Evolutionary conservation across 2,113 vertebrate species (phyloP).

Genomic region (Beaufortia kweichowensis): DNA sequence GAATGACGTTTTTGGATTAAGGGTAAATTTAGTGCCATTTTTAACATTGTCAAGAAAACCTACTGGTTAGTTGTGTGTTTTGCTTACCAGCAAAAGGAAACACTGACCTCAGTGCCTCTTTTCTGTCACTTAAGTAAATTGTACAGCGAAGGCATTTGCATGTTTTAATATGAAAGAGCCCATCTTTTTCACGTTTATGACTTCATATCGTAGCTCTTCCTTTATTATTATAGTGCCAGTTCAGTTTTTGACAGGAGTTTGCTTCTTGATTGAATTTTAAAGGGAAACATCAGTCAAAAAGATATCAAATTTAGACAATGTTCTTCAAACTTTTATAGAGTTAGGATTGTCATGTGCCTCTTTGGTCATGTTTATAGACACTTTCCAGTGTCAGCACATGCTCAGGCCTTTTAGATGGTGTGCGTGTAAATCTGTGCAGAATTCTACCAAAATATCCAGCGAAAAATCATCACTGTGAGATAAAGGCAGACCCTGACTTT

Average conservation of each 20-base stretch:
- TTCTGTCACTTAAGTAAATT: conserved; percentile 53
- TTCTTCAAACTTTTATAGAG: conserved; percentile 55
- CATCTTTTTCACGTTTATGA: conserved; percentile 19
- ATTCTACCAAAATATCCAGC: conserved; percentile 1
- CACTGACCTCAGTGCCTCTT: conserved; percentile 85
- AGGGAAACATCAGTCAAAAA: conserved; percentile 65
- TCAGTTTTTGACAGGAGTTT: conserved; percentile 42
- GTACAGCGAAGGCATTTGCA: conserved; percentile 55
- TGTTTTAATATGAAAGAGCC: conserved; percentile 54
- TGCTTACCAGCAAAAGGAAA: conserved; percentile 49
- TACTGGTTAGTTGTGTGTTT: conserved; percentile 28
- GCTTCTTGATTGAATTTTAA: conserved; percentile 62
- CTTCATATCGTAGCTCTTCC: background rate
- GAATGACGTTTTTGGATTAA: conserved; percentile 63
- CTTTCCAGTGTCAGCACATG: background rate
- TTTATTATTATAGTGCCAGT: conserved; percentile 53
- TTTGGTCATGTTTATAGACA: background rate
- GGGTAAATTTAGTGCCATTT: conserved; percentile 33
- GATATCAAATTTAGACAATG: conserved; percentile 47
- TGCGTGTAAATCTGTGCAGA: background rate
- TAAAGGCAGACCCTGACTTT: background rate
- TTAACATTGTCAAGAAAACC: conserved; percentile 28
- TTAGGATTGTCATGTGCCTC: background rate
- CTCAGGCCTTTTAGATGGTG: conserved; percentile 5
- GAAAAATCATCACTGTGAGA: conserved; percentile 20